Evolutionary conservation across 1,140 invertebrate genomes (phyloP), one percentile per base, ranked within the genome.

Genomic region (Philopotamus ludificatus): DNA sequence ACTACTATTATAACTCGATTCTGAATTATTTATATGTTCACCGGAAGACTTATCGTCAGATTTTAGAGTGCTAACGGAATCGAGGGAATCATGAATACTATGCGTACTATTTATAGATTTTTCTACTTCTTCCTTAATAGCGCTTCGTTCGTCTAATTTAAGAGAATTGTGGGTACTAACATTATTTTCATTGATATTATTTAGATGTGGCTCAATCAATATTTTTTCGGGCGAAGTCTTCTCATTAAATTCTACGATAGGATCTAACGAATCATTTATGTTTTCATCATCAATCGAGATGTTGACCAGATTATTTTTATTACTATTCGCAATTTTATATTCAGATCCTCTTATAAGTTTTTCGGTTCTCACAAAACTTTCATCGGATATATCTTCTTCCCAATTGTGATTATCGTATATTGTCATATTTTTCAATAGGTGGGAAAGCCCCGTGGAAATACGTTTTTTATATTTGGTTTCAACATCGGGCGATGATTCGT

Each of bases 311-410:
- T 44, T 44, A 9, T 18, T 44, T 3, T 44, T 12, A 49, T 2
- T 10, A 18, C 18, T 49, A 21, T 49, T 39, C 12, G 15, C 26
- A 16, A 4, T 9, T 49, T 15, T 53, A 8, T 20, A 15, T 2
- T 25, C 21, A 22, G 66, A 42, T 15, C 58, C 55, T 50, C 42
- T 58, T 1, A 70, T 53, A 4, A 70, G 44, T 16, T 59, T 25
- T 54, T 70, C 69, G 49, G 65, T 65, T 53, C 39, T 45, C 1
- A 67, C 15, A 44, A 70, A 70, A 60, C 69, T 68, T 20, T 70
- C 63, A 50, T 70, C 69, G 9, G 69, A 68, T 21, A 68, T 65
- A 15, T 65, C 26, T 10, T 28, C 9, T 25, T 34, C 42, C 66
- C 58, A 68, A 20, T 57, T 23, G 15, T 20, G 41, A 28, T 63